Evolutionary conservation across 2,113 vertebrate species (phyloP).

Genomic region (rat (Rattus norvegicus)): GRCr8 NC_086028.1:35066001-35066500

Average conservation of each 20-base stretch:
- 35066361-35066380: background rate
- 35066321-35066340: background rate
- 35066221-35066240: background rate
- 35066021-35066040: too few species aligned
- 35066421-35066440: background rate
- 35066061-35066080: background rate
- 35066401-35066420: background rate
- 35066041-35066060: too few species aligned
- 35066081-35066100: background rate
- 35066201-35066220: background rate
- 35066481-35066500: too few species aligned
- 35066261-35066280: background rate
- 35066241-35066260: background rate
- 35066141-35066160: background rate
- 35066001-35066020: too few species aligned
- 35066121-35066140: background rate
- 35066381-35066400: background rate
- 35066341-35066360: background rate
- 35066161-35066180: background rate
- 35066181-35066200: background rate
- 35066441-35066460: background rate
- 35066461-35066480: background rate
- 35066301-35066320: background rate
- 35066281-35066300: slow-evolving; percentile 1
- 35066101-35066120: background rate